Base-by-base conservation (phyloP, 1,140 invertebrate genomes). In the Cotesia chilonis region DNA sequence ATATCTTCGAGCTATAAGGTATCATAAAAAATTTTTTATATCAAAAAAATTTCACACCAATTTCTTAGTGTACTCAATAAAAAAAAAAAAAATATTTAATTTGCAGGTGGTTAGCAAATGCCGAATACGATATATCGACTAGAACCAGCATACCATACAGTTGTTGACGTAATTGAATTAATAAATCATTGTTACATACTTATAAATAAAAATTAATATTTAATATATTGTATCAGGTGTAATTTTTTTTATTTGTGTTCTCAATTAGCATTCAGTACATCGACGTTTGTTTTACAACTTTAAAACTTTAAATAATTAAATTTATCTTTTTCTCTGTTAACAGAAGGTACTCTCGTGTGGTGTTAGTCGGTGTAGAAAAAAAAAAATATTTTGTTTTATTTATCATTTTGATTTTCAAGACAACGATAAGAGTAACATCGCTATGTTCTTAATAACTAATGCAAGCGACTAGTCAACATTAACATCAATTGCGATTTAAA, bases 131-230 rank as follows among this genome's bases (percentile, higher is more conserved):
- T 92, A 83, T 96, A 93, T 89, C 96, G 94, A 66, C 94, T 91
- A 80, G 96, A 95, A 75, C 92, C 98, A 89, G 95, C 96, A 89
- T 98, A 95, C 90, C 92, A 98, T 88, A 94, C 94, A 83, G 90
- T 90, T 90, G 92, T 97, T 90, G 95, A 98, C 85, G 88, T 96
- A 69, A 90, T 98, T 60, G 95, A 94, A n/a, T 92, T 93, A 79
- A 97, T 96, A 81, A 96, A 95, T 85, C 96, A 94, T 84, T 91
- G 91, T 28, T 28, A 28, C 3, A 28, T 28, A 4, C 88, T 96
- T 17, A 94, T 93, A 84, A 96, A 92, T 82, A 90, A 88, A 70
- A 76, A 90, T 52, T 91, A 95, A 1, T 93, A 96, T 82, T 28
- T 28, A 28, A 28, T 47, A 47, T 41, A 41, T 41, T 41, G 6